These are phyloP conservation scores for Venustoraphidia nigricollis DNA, from an alignment of 2,888 invertebrate genomes.

Conservation along the genomic window DNA sequence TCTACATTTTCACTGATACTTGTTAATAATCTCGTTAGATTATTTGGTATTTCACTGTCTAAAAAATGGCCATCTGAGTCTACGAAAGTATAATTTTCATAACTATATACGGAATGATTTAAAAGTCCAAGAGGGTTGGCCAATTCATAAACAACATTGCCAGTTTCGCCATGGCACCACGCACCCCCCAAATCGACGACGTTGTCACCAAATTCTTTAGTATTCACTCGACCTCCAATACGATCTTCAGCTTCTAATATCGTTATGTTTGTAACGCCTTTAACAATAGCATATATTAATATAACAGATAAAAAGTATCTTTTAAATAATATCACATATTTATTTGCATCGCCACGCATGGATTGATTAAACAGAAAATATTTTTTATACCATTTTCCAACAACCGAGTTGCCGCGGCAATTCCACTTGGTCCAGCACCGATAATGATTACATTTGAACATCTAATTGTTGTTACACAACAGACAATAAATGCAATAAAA, in stretches of 20 bases:
- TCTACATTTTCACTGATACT: slow-evolving; percentile 17
- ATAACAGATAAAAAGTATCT: slow-evolving; percentile 34
- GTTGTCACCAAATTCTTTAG: slow-evolving; percentile 14
- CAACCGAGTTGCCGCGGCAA: slow-evolving; percentile 31
- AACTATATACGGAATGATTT: slow-evolving; percentile 11
- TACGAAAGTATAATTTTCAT: slow-evolving; percentile 19
- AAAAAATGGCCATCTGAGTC: slow-evolving; percentile 18
- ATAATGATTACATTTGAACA: slow-evolving; percentile 30
- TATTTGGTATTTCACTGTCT: slow-evolving; percentile 18
- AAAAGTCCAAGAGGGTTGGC: slow-evolving; percentile 21
- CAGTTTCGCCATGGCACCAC: slow-evolving; percentile 27
- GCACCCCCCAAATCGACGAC: slow-evolving; percentile 22
- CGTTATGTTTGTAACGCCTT: slow-evolving; percentile 28
- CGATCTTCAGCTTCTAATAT: slow-evolving; percentile 45
- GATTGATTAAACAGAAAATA: slow-evolving; percentile 19
- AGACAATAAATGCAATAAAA: too few relatives aligned
- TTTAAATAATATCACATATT: slow-evolving; percentile 7
- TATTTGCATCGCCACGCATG: slow-evolving; percentile 18
- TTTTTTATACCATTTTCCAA: slow-evolving; percentile 21
- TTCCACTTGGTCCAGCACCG: slow-evolving; percentile 41
- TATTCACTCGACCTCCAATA: slow-evolving; percentile 32
- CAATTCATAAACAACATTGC: slow-evolving; percentile 22
- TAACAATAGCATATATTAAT: slow-evolving; percentile 42
- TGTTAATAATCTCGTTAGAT: slow-evolving; percentile 16
- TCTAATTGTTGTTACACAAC: too few relatives aligned